phyloP scores from a whole-genome alignment of 2,888 invertebrate genomes.

The Drosophila rellima region DNA sequence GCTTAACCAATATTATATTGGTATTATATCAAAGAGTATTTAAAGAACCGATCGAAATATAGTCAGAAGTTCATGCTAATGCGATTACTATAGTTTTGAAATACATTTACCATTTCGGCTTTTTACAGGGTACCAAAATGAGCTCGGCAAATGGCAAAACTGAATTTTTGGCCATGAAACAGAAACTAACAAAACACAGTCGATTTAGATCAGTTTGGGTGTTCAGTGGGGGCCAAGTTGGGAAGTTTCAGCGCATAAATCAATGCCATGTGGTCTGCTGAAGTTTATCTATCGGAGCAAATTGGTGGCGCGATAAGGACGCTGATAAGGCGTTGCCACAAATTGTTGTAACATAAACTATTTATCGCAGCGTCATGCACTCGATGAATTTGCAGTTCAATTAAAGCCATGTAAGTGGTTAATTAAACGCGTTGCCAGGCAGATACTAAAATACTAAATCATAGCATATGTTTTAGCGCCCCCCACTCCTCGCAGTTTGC shows the following conservation, averaged over 20 bases:
- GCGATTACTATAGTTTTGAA: no score
- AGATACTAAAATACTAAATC: conserved; percentile 56
- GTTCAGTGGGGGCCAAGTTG: conserved; percentile 4
- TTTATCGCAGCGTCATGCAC: conserved; percentile 57
- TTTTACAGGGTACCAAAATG: conserved; percentile 7
- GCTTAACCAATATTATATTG: no score
- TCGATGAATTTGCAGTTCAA: conserved; percentile 67
- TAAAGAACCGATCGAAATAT: no score
- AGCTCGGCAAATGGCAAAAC: conserved; percentile 15
- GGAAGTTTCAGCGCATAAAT: conserved; percentile 63
- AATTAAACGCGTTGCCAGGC: conserved; percentile 69
- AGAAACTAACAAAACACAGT: conserved; percentile 25
- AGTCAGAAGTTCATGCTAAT: no score
- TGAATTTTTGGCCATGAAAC: conserved; percentile 11
- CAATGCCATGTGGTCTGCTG: conserved; percentile 62
- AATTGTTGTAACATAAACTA: conserved; percentile 45
- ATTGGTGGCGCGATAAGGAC: conserved; percentile 64
- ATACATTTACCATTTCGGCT: not conserved
- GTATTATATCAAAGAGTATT: no score
- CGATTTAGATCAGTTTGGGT: conserved; percentile 8
- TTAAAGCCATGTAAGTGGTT: conserved; percentile 80
- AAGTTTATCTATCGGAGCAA: conserved; percentile 54
- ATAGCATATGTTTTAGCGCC: conserved; percentile 75
- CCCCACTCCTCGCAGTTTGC: not conserved
- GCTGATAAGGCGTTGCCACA: conserved; percentile 53